Evolutionary conservation across 1,140 invertebrate species (phyloP).

Genomic region (Luehdorfia chinensis): DNA sequence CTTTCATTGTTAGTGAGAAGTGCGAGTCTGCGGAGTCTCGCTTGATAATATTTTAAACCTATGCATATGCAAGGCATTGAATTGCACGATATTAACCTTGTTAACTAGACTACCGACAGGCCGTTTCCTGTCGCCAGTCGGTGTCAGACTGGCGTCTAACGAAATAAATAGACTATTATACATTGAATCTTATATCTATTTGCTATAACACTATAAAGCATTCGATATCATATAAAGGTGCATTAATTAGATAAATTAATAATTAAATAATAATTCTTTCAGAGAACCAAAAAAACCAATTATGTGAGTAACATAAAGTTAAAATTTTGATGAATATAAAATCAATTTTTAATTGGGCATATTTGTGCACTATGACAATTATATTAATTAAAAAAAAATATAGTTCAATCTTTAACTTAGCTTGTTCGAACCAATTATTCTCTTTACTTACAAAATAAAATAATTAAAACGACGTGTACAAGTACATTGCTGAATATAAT

Average conservation of each 20-base stretch:
- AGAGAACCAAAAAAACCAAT: too few species aligned
- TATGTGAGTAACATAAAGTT: too few species aligned
- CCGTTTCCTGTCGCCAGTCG: slow-evolving; percentile 31
- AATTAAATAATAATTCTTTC: too few species aligned
- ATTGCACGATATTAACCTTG: slow-evolving; percentile 48
- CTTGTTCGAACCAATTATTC: too few species aligned
- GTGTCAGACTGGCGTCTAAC: slow-evolving; percentile 24
- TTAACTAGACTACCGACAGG: slow-evolving; percentile 36
- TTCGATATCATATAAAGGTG: not conserved
- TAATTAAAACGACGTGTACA: too few species aligned
- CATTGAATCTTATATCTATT: slow-evolving; percentile 4
- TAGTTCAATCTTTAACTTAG: too few species aligned
- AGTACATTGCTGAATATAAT: not conserved
- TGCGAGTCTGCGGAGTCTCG: slow-evolving; percentile 20
- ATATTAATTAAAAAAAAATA: not conserved
- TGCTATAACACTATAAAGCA: slow-evolving; percentile 2
- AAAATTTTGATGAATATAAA: too few species aligned
- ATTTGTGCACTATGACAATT: too few species aligned
- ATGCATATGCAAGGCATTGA: slow-evolving; percentile 37
- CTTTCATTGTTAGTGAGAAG: slow-evolving; percentile 20
- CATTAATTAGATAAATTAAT: too few species aligned
- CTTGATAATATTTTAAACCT: slow-evolving; percentile 35
- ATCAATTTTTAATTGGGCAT: too few species aligned
- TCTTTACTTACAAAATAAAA: too few species aligned
- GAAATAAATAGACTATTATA: slow-evolving; percentile 25